These are phyloP conservation scores for Catocala nupta DNA, from an alignment of 2,888 invertebrate genomes.

Conservation along the genomic window DNA sequence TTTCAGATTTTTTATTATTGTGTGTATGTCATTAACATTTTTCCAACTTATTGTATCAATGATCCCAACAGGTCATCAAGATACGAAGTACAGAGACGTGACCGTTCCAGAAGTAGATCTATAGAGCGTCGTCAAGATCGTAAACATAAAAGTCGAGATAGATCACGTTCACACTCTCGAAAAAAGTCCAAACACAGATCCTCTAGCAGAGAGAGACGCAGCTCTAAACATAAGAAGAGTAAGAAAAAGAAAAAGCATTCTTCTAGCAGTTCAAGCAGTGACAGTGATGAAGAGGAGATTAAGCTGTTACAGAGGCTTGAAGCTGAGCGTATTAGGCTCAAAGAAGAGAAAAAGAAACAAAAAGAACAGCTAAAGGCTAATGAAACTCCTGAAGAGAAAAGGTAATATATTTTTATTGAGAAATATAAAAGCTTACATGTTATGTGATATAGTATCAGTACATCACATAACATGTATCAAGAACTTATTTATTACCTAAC, in stretches of 20 bases:
- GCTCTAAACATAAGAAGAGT: slow-evolving; percentile 68
- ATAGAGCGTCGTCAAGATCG: slow-evolving; percentile 56
- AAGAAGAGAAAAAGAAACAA: slow-evolving; percentile 89
- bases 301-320: slow-evolving; percentile 91
- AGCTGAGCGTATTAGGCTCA: slow-evolving; percentile 89
- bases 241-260: slow-evolving; percentile 66
- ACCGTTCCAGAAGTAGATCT: slow-evolving; percentile 61
- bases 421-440: too few relatives aligned
- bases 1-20: too few relatives aligned
- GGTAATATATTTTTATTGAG: slow-evolving; percentile 59
- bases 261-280: slow-evolving; percentile 73
- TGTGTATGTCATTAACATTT: too few relatives aligned
- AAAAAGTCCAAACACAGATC: slow-evolving; percentile 59
- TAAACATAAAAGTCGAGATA: slow-evolving; percentile 52
- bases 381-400: slow-evolving; percentile 98
- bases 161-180: slow-evolving; percentile 49
- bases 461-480: too few relatives aligned
- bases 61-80: slow-evolving; percentile 69
- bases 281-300: slow-evolving; percentile 85
- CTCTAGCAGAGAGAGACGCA: slow-evolving; percentile 59
- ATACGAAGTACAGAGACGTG: slow-evolving; percentile 58
- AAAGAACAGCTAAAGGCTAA: slow-evolving; percentile 94
- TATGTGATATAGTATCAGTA: too few relatives aligned
- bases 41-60: not conserved
- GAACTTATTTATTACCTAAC: too few relatives aligned